phyloP scores from a whole-genome alignment of 2,113 vertebrate genomes.

The Tragelaphus strepsiceros region DNA sequence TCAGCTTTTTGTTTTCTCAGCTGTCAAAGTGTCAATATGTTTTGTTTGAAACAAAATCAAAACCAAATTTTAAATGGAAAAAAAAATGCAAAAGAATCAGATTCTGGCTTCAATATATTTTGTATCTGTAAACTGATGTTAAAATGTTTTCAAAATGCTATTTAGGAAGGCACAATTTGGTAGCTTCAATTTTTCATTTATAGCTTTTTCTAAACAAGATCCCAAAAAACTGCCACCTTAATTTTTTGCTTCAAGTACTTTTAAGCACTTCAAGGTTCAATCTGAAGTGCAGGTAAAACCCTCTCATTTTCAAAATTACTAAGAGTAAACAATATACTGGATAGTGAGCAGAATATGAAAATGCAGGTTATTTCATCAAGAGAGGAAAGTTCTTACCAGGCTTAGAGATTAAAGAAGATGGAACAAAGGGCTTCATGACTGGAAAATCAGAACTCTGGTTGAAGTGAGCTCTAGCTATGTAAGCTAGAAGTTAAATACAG shows the following conservation, averaged over 20 bases:
- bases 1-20: constrained; percentile 16
- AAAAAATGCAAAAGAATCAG: background rate
- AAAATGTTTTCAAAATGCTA: constrained; percentile 42
- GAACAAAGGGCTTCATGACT: constrained; percentile 8
- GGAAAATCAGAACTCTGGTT: constrained; percentile 23
- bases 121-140: constrained; percentile 6
- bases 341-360: constrained; percentile 10
- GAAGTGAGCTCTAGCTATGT: background rate
- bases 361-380: background rate
- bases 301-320: background rate
- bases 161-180: constrained; percentile 51
- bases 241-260: background rate
- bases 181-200: constrained; percentile 40
- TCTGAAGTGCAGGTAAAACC: background rate
- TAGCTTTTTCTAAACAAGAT: constrained; percentile 37
- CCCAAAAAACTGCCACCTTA: background rate
- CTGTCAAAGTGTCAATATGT: background rate
- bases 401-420: constrained; percentile 33
- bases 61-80: background rate
- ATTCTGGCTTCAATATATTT: constrained; percentile 14
- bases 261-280: constrained; percentile 9
- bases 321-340: background rate
- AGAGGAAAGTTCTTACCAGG: background rate
- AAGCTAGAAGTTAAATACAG: constrained; percentile 14
- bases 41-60: constrained; percentile 28